Evolutionary conservation across 2,113 vertebrate species (phyloP).

Genomic region (Hippocampus mohnikei): DNA sequence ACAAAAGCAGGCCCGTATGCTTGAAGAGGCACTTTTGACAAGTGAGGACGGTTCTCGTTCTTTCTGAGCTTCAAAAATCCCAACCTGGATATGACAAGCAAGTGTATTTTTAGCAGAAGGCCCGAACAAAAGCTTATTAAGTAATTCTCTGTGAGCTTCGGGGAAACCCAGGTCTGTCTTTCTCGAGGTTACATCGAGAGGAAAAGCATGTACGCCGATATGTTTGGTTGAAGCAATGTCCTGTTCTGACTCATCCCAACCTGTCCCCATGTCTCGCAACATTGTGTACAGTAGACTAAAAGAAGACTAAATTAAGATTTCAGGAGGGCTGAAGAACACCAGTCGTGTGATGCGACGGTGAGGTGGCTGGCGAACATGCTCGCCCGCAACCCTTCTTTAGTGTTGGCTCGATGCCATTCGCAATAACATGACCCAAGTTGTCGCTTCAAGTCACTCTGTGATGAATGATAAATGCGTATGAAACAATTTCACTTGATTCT

Average conservation of each 20-base stretch:
- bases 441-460: slow-evolving; percentile 32
- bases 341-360: neutral
- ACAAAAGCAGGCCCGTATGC: slow-evolving; percentile 42
- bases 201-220: slow-evolving; percentile 35
- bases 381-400: slow-evolving; percentile 31
- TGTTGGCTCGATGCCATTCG: slow-evolving; percentile 18
- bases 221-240: slow-evolving; percentile 32
- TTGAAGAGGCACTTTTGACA: slow-evolving; percentile 41
- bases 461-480: slow-evolving; percentile 11
- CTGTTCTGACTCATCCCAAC: neutral
- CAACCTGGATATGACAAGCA: slow-evolving; percentile 56
- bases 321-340: slow-evolving; percentile 19
- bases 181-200: slow-evolving; percentile 23
- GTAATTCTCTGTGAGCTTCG: slow-evolving; percentile 39
- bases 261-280: slow-evolving; percentile 19
- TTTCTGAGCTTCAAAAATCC: slow-evolving; percentile 47
- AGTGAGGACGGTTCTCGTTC: slow-evolving; percentile 39
- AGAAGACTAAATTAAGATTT: slow-evolving; percentile 10
- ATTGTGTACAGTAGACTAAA: slow-evolving; percentile 24
- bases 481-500: slow-evolving; percentile 9
- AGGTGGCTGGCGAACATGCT: slow-evolving; percentile 24
- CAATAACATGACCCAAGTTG: slow-evolving; percentile 44
- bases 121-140: slow-evolving; percentile 50
- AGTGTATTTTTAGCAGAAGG: slow-evolving; percentile 49
- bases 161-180: slow-evolving; percentile 25